Base-by-base conservation (phyloP, 1,140 invertebrate genomes). In the Coenobita brevimanus region DNA sequence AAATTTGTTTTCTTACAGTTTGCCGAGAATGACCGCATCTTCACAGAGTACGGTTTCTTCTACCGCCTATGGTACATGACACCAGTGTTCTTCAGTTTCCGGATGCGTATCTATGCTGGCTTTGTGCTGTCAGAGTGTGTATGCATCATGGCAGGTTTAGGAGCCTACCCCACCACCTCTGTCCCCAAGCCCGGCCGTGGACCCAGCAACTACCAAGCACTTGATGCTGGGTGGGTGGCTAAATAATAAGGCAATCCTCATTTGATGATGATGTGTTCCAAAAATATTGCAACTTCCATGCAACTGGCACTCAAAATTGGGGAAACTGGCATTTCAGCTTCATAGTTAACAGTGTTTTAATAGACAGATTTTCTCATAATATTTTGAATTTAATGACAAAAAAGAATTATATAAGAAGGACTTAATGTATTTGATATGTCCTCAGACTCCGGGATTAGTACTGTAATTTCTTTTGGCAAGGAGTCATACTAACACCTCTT, bases 111-210 rank as follows among this genome's bases (percentile, higher is more conserved):
- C 75, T 99, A 98, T 91, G 95, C 95, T 33, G 98, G 97, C 0
- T 96, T 99, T 94, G 95, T 96, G 1, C 92, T 99, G 24, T 96
- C 97, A 0, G 98, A 99, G 92, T 97, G 96, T 92, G 96, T 97
- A n/a, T 98, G 97, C 92, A 97, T 97, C 24, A 96, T 96, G 92
- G 95, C 96, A 27, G 97, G 97, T 0, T 93, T 99, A 3, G 98
- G 98, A 10, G 97, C 96, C 3, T 99, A 99, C 93, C 98, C 98
- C 0, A 93, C 93, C 0, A 93, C 93, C 21, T 94, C 95, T 0
- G 94, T 95, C 79, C 94, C 96, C 21, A 94, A 94, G 90, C 94
- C 96, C 89, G 98, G 98, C 4, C 93, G 95, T 90, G 98, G 98
- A 15, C 98, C 98, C 0, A 95, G 95, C 27, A 91, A 94, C 86